These are phyloP conservation scores for Riparia riparia DNA, from an alignment of 2,113 vertebrate species.

Conservation along the genomic window DNA sequence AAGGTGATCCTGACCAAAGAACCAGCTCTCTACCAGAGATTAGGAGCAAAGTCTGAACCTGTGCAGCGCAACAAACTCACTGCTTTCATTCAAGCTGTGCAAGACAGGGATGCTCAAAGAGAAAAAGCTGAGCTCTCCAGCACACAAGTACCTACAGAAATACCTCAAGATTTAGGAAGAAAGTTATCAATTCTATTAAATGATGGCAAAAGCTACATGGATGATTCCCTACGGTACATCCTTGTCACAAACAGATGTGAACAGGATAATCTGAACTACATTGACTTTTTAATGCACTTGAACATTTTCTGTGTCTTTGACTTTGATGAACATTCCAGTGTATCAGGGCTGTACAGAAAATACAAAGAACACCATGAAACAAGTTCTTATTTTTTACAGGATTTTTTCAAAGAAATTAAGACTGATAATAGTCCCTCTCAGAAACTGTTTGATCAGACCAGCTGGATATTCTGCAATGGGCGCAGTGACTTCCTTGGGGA, in stretches of 20 bases:
- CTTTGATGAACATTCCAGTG: constrained; percentile 82
- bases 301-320: constrained; percentile 86
- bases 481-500: constrained; percentile 77
- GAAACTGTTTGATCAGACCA: constrained; percentile 82
- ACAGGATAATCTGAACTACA: constrained; percentile 66
- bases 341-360: constrained; percentile 76
- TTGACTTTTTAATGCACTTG: constrained; percentile 79
- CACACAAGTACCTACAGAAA: background rate
- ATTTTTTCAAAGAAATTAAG: constrained; percentile 69
- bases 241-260: constrained; percentile 81
- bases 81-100: constrained; percentile 60
- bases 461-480: constrained; percentile 89
- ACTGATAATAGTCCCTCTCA: constrained; percentile 55
- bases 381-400: constrained; percentile 77
- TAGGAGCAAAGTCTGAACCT: constrained; percentile 80
- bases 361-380: constrained; percentile 74
- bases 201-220: constrained; percentile 80
- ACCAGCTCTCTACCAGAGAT: constrained; percentile 55
- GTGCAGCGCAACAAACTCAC: constrained; percentile 42
- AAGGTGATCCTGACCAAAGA: constrained; percentile 75
- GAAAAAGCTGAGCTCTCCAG: constrained; percentile 72
- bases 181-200: constrained; percentile 79
- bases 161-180: constrained; percentile 73
- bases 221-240: constrained; percentile 80
- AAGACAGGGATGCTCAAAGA: constrained; percentile 75